Conservation (phyloP, 2,113 vertebrate species). For the Platycercus adscitus region DNA sequence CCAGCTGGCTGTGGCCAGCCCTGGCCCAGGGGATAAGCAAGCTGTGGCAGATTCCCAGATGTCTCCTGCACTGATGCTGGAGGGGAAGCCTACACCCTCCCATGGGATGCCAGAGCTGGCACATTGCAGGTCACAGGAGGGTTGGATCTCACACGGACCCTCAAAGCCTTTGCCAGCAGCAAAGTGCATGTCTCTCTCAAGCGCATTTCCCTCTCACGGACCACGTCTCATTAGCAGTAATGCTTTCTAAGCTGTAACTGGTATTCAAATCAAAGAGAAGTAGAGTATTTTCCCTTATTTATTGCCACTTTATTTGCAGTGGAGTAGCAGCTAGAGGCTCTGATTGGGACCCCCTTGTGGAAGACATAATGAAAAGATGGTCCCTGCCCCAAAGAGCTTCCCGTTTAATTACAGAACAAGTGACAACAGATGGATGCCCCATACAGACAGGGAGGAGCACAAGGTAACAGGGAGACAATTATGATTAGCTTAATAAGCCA, state of each 20-base stretch:
- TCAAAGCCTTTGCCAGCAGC: neutral
- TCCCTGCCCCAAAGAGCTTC: conserved; percentile 62
- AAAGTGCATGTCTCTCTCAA: accelerated
- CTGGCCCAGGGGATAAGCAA: neutral
- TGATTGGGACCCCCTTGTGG: conserved; percentile 38
- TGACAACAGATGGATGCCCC: conserved; percentile 67
- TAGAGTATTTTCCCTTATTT: conserved; percentile 28
- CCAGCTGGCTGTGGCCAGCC: neutral
- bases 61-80: accelerated
- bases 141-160: neutral
- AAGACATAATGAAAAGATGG: conserved; percentile 42
- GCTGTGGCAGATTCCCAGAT: neutral
- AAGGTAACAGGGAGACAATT: conserved; percentile 66
- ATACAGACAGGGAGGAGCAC: conserved; percentile 54
- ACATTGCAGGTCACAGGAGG: neutral
- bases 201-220: neutral
- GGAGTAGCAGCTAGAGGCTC: conserved; percentile 29
- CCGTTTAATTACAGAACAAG: conserved; percentile 49
- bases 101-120: accelerated
- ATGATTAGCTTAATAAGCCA: conserved; percentile 64
- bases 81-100: neutral
- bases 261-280: conserved; percentile 12
- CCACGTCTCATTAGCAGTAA: neutral
- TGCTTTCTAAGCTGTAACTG: conserved; percentile 8
- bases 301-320: conserved; percentile 29